Conservation (phyloP, 2,888 invertebrate genomes). For the Leptarthrus brevirostris region DNA sequence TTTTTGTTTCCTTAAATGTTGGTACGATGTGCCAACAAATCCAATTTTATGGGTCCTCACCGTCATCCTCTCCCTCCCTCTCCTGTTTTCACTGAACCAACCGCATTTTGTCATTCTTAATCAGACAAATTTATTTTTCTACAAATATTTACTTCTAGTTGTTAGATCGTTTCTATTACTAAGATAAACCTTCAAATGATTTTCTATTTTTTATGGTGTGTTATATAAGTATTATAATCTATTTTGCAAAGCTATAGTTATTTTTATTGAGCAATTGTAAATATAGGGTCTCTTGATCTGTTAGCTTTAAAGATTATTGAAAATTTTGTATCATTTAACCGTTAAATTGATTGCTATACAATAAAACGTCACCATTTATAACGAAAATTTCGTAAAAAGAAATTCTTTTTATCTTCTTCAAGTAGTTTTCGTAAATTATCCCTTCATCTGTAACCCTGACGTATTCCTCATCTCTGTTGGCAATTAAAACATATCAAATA, state of each 20-base stretch:
- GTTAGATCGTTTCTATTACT: slow-evolving; percentile 3
- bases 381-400: background rate
- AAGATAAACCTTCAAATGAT: background rate
- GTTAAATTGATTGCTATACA: slow-evolving; percentile 1
- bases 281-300: background rate
- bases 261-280: slow-evolving; percentile 26
- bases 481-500: no score
- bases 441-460: no score
- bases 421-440: no score
- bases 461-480: no score
- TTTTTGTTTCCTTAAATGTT: background rate
- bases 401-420: no score
- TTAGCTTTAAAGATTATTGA: background rate
- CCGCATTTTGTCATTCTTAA: background rate
- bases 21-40: background rate
- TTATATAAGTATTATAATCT: slow-evolving; percentile 8
- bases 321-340: slow-evolving; percentile 5
- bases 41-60: no score
- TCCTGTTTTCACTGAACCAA: background rate
- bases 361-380: slow-evolving; percentile 9
- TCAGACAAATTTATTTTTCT: slow-evolving; percentile 35
- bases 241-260: slow-evolving; percentile 14
- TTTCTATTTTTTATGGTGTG: slow-evolving; percentile 4
- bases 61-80: background rate
- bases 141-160: background rate